phyloP scores from a whole-genome alignment of 2,888 invertebrate genomes.

The Himalopsyche kuldschensis region DNA sequence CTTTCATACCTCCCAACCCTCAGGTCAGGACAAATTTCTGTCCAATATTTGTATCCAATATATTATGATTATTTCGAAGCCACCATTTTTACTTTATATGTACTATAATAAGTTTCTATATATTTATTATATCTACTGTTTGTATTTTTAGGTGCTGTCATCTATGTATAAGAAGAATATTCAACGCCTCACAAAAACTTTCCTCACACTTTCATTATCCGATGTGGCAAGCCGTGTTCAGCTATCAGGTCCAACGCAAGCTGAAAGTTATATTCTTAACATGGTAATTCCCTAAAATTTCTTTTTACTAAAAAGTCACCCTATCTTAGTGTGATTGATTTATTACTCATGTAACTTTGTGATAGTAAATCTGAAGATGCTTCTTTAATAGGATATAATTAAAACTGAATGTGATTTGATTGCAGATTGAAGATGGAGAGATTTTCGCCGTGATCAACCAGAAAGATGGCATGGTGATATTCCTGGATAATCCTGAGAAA shows the following conservation, averaged over 20 bases:
- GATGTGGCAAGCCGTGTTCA: slow-evolving; percentile 91
- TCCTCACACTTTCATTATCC: slow-evolving; percentile 82
- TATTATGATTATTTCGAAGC: no score
- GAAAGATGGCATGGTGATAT: slow-evolving; percentile 97
- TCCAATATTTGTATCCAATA: no score
- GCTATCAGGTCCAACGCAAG: slow-evolving; percentile 80
- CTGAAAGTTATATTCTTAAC: slow-evolving; percentile 90
- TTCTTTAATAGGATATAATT: no score
- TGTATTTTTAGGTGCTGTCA: slow-evolving; percentile 69
- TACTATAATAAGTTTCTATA: no score
- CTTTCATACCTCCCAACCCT: no score
- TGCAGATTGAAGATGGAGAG: slow-evolving; percentile 92
- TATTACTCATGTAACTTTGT: no score
- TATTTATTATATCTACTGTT: background rate
- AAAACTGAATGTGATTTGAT: background rate
- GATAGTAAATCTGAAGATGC: no score
- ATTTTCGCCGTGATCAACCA: slow-evolving; percentile 97
- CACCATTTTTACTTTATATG: no score
- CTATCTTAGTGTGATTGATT: no score
- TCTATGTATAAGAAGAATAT: slow-evolving; percentile 96
- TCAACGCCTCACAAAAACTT: slow-evolving; percentile 92
- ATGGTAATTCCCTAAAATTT: slow-evolving; percentile 69
- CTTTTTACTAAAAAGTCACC: background rate
- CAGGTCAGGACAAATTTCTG: no score
- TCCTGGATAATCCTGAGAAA: slow-evolving; percentile 93